Evolutionary conservation across 1,140 invertebrate genomes (phyloP).

Genomic region (Rhagoletis pomonella): DNA sequence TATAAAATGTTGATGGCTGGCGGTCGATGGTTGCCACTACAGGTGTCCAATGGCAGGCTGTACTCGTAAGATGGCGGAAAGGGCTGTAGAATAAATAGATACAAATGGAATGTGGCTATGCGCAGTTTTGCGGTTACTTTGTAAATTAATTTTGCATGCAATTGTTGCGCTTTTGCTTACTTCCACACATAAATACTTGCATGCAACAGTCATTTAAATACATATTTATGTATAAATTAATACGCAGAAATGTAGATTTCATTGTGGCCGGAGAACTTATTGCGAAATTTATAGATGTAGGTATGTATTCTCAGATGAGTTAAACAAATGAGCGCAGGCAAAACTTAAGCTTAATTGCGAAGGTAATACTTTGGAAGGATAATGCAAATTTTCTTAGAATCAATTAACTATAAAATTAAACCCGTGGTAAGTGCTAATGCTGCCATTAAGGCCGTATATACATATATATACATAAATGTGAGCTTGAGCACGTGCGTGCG

Average conservation of each 20-base stretch:
- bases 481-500: not conserved
- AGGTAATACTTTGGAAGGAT: not conserved
- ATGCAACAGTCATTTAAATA: not conserved
- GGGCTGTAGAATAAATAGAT: not conserved
- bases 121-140: constrained; percentile 45
- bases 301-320: not conserved
- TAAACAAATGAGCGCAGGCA: not conserved
- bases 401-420: too few species aligned
- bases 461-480: not conserved
- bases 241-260: not conserved
- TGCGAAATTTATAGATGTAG: not conserved
- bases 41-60: not conserved
- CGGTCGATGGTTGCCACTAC: not conserved
- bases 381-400: not conserved
- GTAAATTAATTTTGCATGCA: constrained; percentile 47
- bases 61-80: not conserved
- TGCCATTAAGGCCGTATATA: not conserved
- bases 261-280: not conserved
- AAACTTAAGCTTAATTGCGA: not conserved
- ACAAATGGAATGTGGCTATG: not conserved
- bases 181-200: not conserved
- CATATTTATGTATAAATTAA: not conserved
- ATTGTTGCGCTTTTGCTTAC: constrained; percentile 21
- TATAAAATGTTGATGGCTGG: constrained; percentile 18
- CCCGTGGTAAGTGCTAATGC: not conserved